These are phyloP conservation scores for Xestia ashworthii DNA, from an alignment of 2,888 invertebrate species.

Conservation along the genomic window DNA sequence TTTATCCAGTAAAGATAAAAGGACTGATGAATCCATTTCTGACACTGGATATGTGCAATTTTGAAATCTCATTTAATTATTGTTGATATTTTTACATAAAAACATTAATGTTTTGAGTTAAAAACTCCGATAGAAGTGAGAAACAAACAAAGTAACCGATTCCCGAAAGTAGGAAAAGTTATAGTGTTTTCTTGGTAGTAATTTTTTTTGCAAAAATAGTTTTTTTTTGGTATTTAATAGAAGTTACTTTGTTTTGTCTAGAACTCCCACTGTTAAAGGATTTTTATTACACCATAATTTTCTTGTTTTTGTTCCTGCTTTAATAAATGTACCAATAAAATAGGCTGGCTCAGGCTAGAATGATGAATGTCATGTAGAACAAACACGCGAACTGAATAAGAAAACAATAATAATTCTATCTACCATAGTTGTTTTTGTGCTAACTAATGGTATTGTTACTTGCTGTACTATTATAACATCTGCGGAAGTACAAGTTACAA, in stretches of 20 bases:
- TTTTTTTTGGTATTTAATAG: no score
- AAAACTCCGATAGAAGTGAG: not conserved
- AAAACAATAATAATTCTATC: constrained; percentile 12
- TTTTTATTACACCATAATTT: not conserved
- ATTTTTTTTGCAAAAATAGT: no score
- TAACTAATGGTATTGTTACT: not conserved
- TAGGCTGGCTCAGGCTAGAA: not conserved
- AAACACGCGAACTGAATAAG: constrained; percentile 26
- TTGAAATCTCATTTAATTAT: not conserved
- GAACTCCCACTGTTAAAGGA: not conserved
- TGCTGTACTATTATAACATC: not conserved
- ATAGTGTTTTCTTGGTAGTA: no score
- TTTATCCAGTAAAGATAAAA: not conserved
- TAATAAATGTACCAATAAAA: constrained; percentile 4
- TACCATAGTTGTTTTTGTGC: not conserved
- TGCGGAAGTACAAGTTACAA: not conserved
- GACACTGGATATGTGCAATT: constrained; percentile 1
- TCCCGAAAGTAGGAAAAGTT: no score
- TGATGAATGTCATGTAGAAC: constrained; percentile 6
- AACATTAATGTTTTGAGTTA: not conserved
- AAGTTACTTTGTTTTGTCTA: no score
- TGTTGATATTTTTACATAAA: not conserved
- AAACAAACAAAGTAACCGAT: no score
- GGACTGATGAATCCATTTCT: not conserved
- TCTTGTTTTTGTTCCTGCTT: not conserved